Evolutionary conservation across 2,797 vertebrate species (phyloP).

Genomic region (Enteromius thamalakanensis): DNA sequence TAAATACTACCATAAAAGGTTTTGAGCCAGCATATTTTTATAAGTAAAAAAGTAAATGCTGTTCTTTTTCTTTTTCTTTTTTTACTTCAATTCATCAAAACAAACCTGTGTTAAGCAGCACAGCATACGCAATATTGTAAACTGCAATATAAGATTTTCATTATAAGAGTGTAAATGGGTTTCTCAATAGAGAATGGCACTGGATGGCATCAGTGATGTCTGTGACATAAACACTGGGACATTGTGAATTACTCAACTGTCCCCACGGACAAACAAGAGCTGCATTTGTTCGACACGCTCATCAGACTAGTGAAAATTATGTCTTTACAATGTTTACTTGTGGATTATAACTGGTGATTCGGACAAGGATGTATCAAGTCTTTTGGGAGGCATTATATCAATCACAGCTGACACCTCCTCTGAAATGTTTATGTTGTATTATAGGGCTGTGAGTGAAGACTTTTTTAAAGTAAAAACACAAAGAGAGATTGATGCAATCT

Average conservation of each 20-base stretch:
- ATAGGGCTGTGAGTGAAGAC: not conserved
- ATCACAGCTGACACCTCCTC: conserved; percentile 55
- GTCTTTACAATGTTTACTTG: conserved; percentile 65
- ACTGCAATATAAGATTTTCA: not conserved
- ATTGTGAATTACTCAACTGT: conserved; percentile 64
- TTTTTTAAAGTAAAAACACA: not conserved
- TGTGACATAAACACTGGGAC: conserved; percentile 42
- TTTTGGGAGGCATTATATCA: conserved; percentile 57
- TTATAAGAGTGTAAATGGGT: not conserved
- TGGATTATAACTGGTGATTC: conserved; percentile 69
- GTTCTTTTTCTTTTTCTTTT: too few relatives aligned
- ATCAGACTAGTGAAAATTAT: conserved; percentile 61
- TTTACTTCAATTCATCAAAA: not conserved
- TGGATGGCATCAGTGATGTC: conserved; percentile 56
- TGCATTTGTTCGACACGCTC: conserved; percentile 61
- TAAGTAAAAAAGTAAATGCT: not conserved
- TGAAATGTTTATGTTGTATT: conserved; percentile 28
- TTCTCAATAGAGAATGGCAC: conserved; percentile 63
- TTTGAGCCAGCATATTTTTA: not conserved
- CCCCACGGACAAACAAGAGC: conserved; percentile 67
- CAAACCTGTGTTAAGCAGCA: not conserved
- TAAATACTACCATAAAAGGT: not conserved
- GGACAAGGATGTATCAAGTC: conserved; percentile 61
- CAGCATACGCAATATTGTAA: not conserved
- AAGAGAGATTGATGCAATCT: conserved; percentile 24